These are phyloP conservation scores for Cecropterus lyciades DNA, from an alignment of 1,140 invertebrate species.

Conservation along the genomic window DNA sequence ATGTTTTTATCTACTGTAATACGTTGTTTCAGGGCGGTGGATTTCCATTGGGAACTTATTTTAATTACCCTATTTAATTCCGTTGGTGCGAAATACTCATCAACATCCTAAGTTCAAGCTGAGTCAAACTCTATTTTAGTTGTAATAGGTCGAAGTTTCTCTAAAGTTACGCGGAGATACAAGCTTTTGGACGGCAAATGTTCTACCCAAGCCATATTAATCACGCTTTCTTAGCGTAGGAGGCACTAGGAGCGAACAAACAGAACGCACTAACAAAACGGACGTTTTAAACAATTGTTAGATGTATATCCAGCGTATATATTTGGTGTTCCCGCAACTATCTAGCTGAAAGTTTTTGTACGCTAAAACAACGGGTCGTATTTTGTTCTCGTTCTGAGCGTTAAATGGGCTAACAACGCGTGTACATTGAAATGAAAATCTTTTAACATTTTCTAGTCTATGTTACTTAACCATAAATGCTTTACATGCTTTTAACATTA, in stretches of 20 bases:
- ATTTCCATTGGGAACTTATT: conserved; percentile 33
- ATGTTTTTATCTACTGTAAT: conserved; percentile 27
- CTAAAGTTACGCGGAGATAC: neutral
- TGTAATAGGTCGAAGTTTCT: neutral
- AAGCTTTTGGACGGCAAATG: neutral
- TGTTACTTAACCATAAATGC: too few species aligned
- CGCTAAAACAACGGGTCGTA: too few species aligned
- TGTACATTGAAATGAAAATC: too few species aligned
- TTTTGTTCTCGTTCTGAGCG: too few species aligned
- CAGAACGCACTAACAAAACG: conserved; percentile 21
- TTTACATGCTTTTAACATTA: too few species aligned
- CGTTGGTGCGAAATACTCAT: conserved; percentile 12
- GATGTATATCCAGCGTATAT: conserved; percentile 4
- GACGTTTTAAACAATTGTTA: conserved; percentile 30
- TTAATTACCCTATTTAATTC: conserved; percentile 33
- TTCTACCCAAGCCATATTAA: conserved; percentile 22
- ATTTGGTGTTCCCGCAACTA: neutral
- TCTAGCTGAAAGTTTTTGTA: neutral
- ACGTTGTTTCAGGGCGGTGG: conserved; percentile 25
- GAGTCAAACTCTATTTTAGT: neutral
- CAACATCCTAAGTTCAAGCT: neutral
- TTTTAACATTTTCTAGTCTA: too few species aligned
- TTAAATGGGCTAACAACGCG: too few species aligned
- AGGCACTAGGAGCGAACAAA: conserved; percentile 18
- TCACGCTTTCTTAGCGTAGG: conserved; percentile 30